phyloP scores from a whole-genome alignment of 1,140 invertebrate genomes.

The Drosophila pectinifera region DNA sequence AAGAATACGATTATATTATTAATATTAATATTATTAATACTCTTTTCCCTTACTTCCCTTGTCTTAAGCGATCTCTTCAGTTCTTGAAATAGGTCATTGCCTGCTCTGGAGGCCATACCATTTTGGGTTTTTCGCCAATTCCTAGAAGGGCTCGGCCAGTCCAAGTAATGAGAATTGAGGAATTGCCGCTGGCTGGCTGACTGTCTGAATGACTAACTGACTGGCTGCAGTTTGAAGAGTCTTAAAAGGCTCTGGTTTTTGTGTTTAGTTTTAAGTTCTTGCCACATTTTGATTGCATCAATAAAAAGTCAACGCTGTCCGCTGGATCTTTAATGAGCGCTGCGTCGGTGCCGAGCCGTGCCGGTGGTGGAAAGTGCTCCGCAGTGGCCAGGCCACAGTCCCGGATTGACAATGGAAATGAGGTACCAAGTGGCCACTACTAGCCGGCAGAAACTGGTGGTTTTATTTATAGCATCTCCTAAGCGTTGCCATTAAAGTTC shows the following conservation, averaged over 20 bases:
- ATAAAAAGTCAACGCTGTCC: conserved; percentile 62
- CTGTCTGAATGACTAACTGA: conserved; percentile 38
- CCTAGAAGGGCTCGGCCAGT: conserved; percentile 56
- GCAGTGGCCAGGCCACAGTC: conserved; percentile 14
- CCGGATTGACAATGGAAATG: conserved; percentile 78
- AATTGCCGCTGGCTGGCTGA: conserved; percentile 63
- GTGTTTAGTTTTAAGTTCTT: conserved; percentile 15
- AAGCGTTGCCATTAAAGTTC: conserved; percentile 79
- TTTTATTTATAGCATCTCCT: conserved; percentile 80
- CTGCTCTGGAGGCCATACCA: conserved; percentile 28
- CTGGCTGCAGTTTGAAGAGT: conserved; percentile 70
- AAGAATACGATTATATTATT: no score
- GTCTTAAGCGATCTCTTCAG: not conserved
- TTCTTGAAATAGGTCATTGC: conserved; percentile 10
- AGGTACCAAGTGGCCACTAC: conserved; percentile 62
- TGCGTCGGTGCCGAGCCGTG: not conserved
- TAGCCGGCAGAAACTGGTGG: conserved; percentile 30
- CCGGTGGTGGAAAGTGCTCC: conserved; percentile 47
- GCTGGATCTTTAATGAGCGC: conserved; percentile 67
- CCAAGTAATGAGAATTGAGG: conserved; percentile 59
- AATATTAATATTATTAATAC: no score
- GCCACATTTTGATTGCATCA: conserved; percentile 77
- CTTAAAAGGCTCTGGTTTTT: conserved; percentile 54
- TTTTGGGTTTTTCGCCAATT: conserved; percentile 69
- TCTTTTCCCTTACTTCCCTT: no score